These are phyloP conservation scores for Psilopogon haemacephalus DNA, from an alignment of 2,113 vertebrate genomes.

Conservation along the genomic window DNA sequence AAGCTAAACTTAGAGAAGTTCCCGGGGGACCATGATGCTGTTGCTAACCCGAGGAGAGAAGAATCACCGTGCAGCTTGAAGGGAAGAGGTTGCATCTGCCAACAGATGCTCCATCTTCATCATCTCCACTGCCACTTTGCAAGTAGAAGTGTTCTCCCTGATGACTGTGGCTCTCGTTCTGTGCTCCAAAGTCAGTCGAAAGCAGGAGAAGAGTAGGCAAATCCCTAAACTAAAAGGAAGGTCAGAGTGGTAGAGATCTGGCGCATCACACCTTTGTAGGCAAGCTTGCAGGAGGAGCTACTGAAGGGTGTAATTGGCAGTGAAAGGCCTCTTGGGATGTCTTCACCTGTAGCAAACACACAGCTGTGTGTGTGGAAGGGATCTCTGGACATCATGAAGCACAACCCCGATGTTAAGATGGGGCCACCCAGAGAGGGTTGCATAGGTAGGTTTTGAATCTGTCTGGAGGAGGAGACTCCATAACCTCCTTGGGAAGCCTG, in stretches of 20 bases:
- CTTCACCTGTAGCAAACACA: fast-evolving
- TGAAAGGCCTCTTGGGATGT: neutral
- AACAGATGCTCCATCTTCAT: neutral
- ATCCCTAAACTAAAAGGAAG: neutral
- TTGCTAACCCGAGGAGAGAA: neutral
- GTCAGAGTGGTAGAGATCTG: fast-evolving
- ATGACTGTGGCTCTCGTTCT: fast-evolving
- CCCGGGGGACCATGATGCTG: fast-evolving
- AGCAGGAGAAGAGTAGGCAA: neutral
- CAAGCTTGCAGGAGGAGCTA: neutral
- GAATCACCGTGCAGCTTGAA: neutral
- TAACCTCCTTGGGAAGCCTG: neutral
- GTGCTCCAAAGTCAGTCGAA: fast-evolving
- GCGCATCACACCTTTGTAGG: neutral
- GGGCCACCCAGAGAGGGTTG: neutral
- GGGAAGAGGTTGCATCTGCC: neutral
- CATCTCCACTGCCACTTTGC: neutral
- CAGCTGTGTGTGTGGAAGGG: neutral
- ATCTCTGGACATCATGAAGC: neutral
- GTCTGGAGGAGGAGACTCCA: neutral
- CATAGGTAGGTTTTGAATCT: neutral
- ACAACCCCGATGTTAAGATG: neutral
- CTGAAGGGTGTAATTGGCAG: neutral
- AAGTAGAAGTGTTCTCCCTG: neutral
- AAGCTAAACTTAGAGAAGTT: neutral